Conservation (phyloP, 2,888 invertebrate genomes). For the Cantharis rustica region DNA sequence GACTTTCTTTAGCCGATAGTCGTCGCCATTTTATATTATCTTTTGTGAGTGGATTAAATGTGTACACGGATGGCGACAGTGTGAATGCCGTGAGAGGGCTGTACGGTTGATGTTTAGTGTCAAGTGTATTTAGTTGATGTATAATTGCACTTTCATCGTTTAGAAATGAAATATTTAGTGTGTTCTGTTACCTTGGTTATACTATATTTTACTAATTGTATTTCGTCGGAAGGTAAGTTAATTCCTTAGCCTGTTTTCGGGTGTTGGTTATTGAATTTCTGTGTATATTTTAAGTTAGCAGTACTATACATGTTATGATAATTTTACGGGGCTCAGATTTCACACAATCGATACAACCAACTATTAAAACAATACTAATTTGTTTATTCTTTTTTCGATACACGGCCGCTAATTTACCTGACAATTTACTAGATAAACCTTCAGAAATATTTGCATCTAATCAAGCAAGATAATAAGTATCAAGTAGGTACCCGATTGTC, state of each 20-base stretch:
- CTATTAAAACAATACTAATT: not conserved
- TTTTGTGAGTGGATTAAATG: conserved; percentile 45
- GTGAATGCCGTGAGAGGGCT: conserved; percentile 42
- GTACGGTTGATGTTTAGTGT: conserved; percentile 34
- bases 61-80: conserved; percentile 41
- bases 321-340: not conserved
- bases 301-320: not conserved
- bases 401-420: not conserved
- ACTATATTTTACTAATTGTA: conserved; percentile 46
- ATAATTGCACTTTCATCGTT: conserved; percentile 35
- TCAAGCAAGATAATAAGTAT: not conserved
- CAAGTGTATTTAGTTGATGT: conserved; percentile 31
- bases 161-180: conserved; percentile 51
- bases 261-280: conserved; percentile 20
- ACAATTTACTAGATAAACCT: not conserved
- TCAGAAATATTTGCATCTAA: not conserved
- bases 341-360: not conserved
- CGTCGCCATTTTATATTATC: conserved; percentile 50
- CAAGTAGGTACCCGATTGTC: not conserved
- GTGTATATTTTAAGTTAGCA: not conserved
- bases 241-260: conserved; percentile 3
- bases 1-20: conserved; percentile 48
- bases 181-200: conserved; percentile 46
- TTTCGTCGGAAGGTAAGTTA: conserved; percentile 43
- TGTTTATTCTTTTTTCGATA: not conserved